Evolutionary conservation across 2,797 vertebrate species (phyloP), one percentile per base, ranked within the genome.

Genomic region (Poecile montanus): DNA sequence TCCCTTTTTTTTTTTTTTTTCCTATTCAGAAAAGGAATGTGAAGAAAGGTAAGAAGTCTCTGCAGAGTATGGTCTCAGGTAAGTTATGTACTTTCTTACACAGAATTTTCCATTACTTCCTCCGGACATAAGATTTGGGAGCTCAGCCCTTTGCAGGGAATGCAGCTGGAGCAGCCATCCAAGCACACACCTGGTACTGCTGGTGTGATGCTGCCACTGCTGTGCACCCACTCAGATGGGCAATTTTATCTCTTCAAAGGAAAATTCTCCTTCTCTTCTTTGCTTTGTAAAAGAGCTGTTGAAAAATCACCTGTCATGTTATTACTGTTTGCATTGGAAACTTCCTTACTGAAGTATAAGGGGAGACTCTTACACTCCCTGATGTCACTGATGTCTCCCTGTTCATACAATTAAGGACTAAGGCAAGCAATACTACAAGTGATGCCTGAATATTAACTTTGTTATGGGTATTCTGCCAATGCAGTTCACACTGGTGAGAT

Each of bases 161-260:
- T 2, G 2, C 51, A 77, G 29, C 73, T 58, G 62, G 36, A 85
- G 16, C 47, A 48, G 40, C 22, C 0, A 0, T 42, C n/a, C 53
- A 42, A 38, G 45, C 5, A 8, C 44, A 27, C 1, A 16, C 16
- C 38, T 3, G 1, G 13, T 15, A 10, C 30, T 85, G 44, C 63
- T 44, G 40, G 6, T 72, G 34, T 2, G 6, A 65, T 63, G 38
- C 48, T 79, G 44, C 53, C 1, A 13, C 54, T n/a, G 15, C 62
- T 23, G 3, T 58, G 47, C 7, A 29, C n/a, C 32, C 3, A 4
- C 61, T 73, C 57, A 56, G 19, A 27, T 0, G 0, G 30, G 45
- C 48, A 87, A 27, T 20, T 85, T 73, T 68, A 26, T 34, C 13
- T 38, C 77, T 62, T 87, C 40, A 82, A 73, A 51, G 32, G 26